Evolutionary conservation across 2,797 vertebrate genomes (phyloP).

Genomic region (Sylvia borin): DNA sequence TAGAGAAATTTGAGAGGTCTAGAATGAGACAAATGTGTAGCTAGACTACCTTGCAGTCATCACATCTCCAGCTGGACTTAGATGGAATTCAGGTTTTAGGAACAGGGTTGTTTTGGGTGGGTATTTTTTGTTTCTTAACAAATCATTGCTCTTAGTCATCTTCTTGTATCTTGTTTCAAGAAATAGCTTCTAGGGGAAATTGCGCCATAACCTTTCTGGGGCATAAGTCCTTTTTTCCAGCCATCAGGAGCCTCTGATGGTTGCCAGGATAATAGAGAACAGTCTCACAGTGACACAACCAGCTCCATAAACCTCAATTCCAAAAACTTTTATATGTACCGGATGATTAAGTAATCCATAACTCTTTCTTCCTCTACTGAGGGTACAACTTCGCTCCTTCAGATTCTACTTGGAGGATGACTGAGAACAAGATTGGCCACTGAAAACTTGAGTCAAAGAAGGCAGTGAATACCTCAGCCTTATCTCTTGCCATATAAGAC

Average conservation of each 20-base stretch:
- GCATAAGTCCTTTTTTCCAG: background rate
- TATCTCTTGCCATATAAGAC: background rate
- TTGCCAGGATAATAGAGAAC: background rate
- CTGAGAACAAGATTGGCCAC: background rate
- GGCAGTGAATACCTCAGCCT: background rate
- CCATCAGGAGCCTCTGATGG: background rate
- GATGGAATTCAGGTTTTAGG: background rate
- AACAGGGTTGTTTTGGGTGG: background rate
- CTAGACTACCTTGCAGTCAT: background rate
- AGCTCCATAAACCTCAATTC: background rate
- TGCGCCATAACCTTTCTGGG: background rate
- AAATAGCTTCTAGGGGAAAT: background rate
- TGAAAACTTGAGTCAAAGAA: background rate
- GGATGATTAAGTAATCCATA: rapidly evolving
- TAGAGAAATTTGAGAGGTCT: background rate
- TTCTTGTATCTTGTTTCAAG: background rate
- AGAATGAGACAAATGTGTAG: background rate
- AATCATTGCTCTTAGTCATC: background rate
- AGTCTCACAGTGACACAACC: background rate
- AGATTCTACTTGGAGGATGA: background rate
- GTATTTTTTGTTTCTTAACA: background rate
- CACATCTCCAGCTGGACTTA: background rate
- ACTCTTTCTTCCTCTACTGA: background rate
- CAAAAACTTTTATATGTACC: background rate
- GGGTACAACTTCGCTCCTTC: background rate